Evolutionary conservation across 64 coral and sea anemone genomes (phyloP).

Genomic region (Pocillopora verrucosa): DNA sequence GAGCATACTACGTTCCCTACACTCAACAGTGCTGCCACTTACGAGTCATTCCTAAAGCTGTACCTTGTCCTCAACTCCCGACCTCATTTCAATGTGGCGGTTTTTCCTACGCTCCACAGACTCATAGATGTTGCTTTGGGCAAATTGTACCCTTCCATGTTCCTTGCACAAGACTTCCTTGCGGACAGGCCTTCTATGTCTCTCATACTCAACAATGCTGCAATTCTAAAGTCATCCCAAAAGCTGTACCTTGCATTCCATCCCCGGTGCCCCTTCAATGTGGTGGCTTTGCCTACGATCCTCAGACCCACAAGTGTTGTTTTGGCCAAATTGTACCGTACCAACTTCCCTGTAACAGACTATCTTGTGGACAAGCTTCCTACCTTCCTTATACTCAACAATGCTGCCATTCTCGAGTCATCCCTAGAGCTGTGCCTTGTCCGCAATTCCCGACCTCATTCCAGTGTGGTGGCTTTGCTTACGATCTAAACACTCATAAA

Average conservation of each 20-base stretch:
- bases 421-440: background rate
- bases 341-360: background rate
- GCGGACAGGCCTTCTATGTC: conserved; percentile 12
- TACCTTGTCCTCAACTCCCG: background rate
- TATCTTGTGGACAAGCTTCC: background rate
- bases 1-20: background rate
- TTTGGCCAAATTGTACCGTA: conserved; percentile 16
- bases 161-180: background rate
- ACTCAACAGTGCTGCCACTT: background rate
- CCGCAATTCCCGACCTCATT: background rate
- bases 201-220: conserved; percentile 36
- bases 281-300: background rate
- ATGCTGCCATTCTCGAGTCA: background rate
- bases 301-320: conserved; percentile 8
- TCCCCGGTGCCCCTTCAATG: background rate
- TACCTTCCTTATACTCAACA: background rate
- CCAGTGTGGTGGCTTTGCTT: background rate
- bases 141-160: background rate
- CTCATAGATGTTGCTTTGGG: conserved; percentile 21
- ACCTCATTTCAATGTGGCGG: background rate
- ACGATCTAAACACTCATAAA: background rate
- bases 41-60: background rate
- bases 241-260: background rate
- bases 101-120: background rate
- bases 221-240: background rate